These are phyloP conservation scores for Latrodectus geometricus DNA, from an alignment of 1,140 invertebrate genomes.

Conservation along the genomic window DNA sequence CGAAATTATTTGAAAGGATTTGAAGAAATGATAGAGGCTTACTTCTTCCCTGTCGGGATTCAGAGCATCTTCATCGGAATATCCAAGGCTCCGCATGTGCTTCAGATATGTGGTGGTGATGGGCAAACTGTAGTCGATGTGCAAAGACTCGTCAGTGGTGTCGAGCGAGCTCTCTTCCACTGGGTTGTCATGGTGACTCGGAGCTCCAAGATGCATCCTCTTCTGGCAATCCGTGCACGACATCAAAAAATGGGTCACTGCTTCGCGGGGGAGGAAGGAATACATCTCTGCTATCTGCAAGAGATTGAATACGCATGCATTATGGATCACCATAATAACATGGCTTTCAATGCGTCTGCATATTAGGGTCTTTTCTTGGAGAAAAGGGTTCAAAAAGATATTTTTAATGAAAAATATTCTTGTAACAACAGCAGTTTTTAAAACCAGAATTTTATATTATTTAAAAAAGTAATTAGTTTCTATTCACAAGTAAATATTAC, in stretches of 20 bases:
- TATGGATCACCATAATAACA: too few species aligned
- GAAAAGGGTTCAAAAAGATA: too few species aligned
- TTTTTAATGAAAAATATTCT: too few species aligned
- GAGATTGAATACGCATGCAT: background rate
- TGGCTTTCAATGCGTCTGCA: too few species aligned
- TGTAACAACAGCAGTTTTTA: too few species aligned
- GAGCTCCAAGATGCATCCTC: slow-evolving; percentile 77
- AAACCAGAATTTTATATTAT: too few species aligned
- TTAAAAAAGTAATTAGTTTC: too few species aligned
- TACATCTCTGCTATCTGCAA: slow-evolving; percentile 94
- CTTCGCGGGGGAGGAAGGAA: slow-evolving; percentile 92
- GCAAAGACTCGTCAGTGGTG: slow-evolving; percentile 63
- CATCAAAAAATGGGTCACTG: slow-evolving; percentile 92
- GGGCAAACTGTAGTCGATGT: slow-evolving; percentile 83
- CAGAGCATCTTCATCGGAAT: slow-evolving; percentile 63
- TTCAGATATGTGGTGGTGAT: slow-evolving; percentile 88
- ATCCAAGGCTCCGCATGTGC: slow-evolving; percentile 70
- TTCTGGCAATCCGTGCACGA: slow-evolving; percentile 94
- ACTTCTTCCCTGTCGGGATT: slow-evolving; percentile 57
- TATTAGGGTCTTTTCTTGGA: too few species aligned
- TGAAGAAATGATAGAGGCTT: background rate
- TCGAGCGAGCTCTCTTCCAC: slow-evolving; percentile 48
- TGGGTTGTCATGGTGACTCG: slow-evolving; percentile 49
- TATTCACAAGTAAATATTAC: too few species aligned
- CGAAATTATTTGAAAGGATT: background rate